phyloP scores from a whole-genome alignment of 2,888 invertebrate genomes.

The Endotricha flammealis region DNA sequence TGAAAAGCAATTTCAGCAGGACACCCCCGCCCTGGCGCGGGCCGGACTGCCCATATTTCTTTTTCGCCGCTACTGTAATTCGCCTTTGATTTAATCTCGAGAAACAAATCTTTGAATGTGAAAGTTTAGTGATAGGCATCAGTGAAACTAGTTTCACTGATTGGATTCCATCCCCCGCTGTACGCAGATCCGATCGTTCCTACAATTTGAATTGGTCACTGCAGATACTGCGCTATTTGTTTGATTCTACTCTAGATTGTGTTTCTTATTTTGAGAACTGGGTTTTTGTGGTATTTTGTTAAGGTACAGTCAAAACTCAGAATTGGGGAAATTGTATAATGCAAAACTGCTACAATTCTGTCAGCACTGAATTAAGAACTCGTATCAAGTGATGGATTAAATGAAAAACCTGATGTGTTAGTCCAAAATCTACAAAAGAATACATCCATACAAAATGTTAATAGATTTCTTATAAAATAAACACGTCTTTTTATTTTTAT shows the following conservation, averaged over 20 bases:
- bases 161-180: conserved; percentile 66
- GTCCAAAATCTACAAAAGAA: too few species aligned
- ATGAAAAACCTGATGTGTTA: too few species aligned
- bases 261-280: conserved; percentile 60
- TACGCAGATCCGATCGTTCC: conserved; percentile 46
- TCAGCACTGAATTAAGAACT: too few species aligned
- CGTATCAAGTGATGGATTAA: too few species aligned
- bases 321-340: too few species aligned
- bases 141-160: conserved; percentile 71
- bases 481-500: too few species aligned
- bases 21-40: conserved; percentile 71
- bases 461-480: too few species aligned
- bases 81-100: conserved; percentile 78
- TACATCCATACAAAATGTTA: too few species aligned
- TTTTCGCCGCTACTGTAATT: conserved; percentile 77
- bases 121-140: conserved; percentile 77
- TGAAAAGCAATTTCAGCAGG: conserved; percentile 80
- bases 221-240: conserved; percentile 63
- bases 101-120: conserved; percentile 79
- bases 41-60: conserved; percentile 75
- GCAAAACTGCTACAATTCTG: too few species aligned
- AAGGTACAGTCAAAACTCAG: conserved; percentile 3
- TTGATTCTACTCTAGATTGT: conserved; percentile 71
- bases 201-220: conserved; percentile 65
- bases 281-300: conserved; percentile 30